A percentile compares a stretch with the other conserved stretches of the same genome.
phyloP scores from a whole-genome alignment of 2,113 vertebrate species.

The Strigops habroptila region DNA sequence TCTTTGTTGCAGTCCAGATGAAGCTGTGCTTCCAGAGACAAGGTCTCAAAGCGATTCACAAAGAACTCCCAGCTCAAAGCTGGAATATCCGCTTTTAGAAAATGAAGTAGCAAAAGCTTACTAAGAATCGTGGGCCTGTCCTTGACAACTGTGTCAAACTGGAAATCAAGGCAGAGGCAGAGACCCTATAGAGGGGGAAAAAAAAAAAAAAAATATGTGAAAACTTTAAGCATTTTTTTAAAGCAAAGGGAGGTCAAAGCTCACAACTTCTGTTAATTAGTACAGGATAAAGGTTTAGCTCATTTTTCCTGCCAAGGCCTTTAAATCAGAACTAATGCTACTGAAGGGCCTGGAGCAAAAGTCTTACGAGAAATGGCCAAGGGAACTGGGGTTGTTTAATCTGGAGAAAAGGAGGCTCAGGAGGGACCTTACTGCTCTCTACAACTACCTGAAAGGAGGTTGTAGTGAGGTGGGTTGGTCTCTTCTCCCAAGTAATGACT shows the following conservation, averaged over 20 bases:
- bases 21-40: constrained; percentile 97
- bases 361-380: neutral
- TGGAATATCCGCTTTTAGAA: constrained; percentile 92
- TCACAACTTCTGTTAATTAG: neutral
- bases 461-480: neutral
- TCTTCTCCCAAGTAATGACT: neutral
- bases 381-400: neutral
- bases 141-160: constrained; percentile 97
- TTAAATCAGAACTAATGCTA: neutral
- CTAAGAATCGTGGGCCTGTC: constrained; percentile 95
- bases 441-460: neutral
- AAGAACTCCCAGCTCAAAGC: constrained; percentile 99
- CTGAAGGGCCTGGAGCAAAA: neutral
- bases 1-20: constrained; percentile 99
- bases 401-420: neutral
- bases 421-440: neutral
- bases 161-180: constrained; percentile 97
- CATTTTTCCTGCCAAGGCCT: neutral
- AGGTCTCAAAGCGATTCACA: constrained; percentile 96
- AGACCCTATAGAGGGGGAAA: constrained; percentile 76
- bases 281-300: neutral
- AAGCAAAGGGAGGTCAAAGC: neutral
- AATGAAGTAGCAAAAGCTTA: constrained; percentile 95
- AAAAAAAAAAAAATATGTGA: neutral
- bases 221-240: neutral